phyloP scores from a whole-genome alignment of 2,888 invertebrate species.

The Synergus umbraculus region DNA sequence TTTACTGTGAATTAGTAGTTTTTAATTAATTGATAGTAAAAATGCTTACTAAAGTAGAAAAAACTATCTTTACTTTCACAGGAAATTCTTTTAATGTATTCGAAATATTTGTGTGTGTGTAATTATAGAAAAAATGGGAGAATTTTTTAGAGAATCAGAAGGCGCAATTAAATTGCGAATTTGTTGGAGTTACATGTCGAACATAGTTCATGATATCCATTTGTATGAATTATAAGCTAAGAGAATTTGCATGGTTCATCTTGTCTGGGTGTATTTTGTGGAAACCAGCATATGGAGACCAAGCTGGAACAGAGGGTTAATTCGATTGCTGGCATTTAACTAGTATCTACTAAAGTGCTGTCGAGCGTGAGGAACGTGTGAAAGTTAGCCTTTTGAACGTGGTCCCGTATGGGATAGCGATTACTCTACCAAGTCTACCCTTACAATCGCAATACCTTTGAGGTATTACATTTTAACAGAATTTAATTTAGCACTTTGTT shows the following conservation, averaged over 20 bases:
- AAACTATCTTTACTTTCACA: too few relatives aligned
- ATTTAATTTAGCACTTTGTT: neutral
- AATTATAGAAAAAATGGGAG: too few relatives aligned
- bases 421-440: neutral
- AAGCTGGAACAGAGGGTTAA: constrained; percentile 31
- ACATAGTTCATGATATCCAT: neutral
- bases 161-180: neutral
- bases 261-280: constrained; percentile 23
- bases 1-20: too few relatives aligned
- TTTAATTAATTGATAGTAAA: too few relatives aligned
- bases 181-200: neutral
- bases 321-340: constrained; percentile 34
- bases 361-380: constrained; percentile 36
- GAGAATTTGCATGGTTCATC: constrained; percentile 16
- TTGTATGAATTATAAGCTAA: neutral
- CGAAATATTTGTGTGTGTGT: too few relatives aligned
- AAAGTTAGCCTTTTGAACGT: constrained; percentile 19
- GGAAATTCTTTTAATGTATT: too few relatives aligned
- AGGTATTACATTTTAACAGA: neutral
- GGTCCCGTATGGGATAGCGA: constrained; percentile 18
- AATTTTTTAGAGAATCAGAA: too few relatives aligned
- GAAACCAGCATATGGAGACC: constrained; percentile 25
- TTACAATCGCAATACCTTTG: neutral
- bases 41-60: too few relatives aligned
- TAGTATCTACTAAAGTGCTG: constrained; percentile 20